These are phyloP conservation scores for Gymnocephalus cernua DNA, from an alignment of 2,113 vertebrate genomes.

Conservation along the genomic window DNA sequence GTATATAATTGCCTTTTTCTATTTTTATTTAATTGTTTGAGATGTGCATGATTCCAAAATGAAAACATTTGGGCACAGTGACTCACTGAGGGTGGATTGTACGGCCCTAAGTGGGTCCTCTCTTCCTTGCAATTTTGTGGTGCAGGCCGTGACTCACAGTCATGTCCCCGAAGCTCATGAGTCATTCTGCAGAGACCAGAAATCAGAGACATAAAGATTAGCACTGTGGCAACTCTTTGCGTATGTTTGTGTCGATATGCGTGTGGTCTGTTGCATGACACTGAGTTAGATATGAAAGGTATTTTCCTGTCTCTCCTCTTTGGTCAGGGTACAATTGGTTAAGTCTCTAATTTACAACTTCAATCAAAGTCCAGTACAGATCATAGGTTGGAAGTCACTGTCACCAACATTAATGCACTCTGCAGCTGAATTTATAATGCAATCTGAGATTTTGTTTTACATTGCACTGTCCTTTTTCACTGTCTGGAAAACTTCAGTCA, in stretches of 20 bases:
- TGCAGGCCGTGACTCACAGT: conserved; percentile 64
- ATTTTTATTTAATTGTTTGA: conserved; percentile 17
- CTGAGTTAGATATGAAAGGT: conserved; percentile 12
- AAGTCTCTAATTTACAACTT: conserved; percentile 50
- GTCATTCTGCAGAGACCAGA: conserved; percentile 34
- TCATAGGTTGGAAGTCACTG: not conserved
- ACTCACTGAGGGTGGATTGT: conserved; percentile 50
- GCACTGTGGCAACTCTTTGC: conserved; percentile 32
- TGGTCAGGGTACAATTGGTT: conserved; percentile 1
- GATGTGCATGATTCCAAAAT: conserved; percentile 37
- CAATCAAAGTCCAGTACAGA: conserved; percentile 7
- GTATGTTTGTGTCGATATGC: conserved; percentile 22
- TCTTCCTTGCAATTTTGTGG: conserved; percentile 53
- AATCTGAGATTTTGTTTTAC: not conserved
- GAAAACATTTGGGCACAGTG: conserved; percentile 27
- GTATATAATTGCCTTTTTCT: not conserved
- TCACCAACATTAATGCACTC: not conserved
- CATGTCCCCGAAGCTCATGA: conserved; percentile 50
- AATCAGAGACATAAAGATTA: conserved; percentile 22
- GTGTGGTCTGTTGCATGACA: conserved; percentile 44
- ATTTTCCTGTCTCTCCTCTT: conserved; percentile 20
- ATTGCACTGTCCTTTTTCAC: not conserved
- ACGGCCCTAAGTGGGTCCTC: conserved; percentile 15
- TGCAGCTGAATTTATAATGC: not conserved
- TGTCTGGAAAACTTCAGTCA: conserved; percentile 35